Conservation (phyloP, 1,140 invertebrate genomes). For the Phocides pigmalion region DNA sequence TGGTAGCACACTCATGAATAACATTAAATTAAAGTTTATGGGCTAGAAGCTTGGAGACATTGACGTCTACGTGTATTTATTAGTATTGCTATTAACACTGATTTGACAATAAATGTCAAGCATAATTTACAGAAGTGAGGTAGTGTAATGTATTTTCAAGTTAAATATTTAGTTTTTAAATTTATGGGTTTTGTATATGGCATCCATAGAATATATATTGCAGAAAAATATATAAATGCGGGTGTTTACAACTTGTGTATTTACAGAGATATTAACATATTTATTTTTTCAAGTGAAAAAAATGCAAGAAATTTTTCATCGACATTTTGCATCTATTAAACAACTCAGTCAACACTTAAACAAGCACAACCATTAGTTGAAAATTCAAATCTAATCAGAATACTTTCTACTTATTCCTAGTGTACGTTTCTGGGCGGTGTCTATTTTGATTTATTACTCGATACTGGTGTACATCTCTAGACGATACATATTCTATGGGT, state of each 20-base stretch:
- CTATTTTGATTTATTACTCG: too few relatives aligned
- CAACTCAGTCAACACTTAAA: too few relatives aligned
- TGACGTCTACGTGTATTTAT: background rate
- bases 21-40: background rate
- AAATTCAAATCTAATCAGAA: too few relatives aligned
- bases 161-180: background rate
- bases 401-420: too few relatives aligned
- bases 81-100: slow-evolving; percentile 1
- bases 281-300: too few relatives aligned
- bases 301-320: too few relatives aligned
- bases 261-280: background rate
- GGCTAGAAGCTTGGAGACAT: background rate
- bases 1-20: slow-evolving; percentile 9
- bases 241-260: too few relatives aligned
- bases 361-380: too few relatives aligned
- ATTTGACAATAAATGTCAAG: background rate
- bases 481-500: background rate
- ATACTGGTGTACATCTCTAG: background rate
- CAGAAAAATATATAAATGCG: too few relatives aligned
- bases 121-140: background rate
- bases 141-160: background rate
- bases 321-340: too few relatives aligned
- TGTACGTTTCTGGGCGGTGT: background rate
- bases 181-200: background rate
- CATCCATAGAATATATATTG: background rate